These are phyloP conservation scores for Musca domestica DNA, from an alignment of 1,140 invertebrate genomes.

Conservation along the genomic window DNA sequence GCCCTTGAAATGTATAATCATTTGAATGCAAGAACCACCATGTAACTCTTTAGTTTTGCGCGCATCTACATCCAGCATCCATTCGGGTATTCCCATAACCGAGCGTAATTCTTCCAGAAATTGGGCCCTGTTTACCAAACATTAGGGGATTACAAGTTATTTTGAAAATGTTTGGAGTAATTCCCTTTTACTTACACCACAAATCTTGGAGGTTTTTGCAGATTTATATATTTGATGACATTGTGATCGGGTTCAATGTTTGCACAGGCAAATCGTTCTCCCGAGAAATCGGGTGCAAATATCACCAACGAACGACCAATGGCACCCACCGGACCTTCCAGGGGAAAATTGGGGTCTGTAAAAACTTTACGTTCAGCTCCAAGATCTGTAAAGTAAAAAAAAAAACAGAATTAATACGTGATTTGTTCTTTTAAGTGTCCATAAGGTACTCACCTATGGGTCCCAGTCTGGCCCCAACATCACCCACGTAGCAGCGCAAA, in stretches of 20 bases:
- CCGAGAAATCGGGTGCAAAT: constrained; percentile 69
- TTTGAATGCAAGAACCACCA: constrained; percentile 79
- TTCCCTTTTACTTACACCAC: constrained; percentile 68
- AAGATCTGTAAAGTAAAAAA: constrained; percentile 58
- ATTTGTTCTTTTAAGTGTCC: too few relatives aligned
- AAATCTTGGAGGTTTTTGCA: constrained; percentile 82
- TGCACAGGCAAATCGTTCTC: constrained; percentile 79
- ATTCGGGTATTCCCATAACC: constrained; percentile 83
- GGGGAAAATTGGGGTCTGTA: constrained; percentile 83
- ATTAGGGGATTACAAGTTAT: too few relatives aligned
- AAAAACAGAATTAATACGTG: neutral
- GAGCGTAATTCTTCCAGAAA: constrained; percentile 80
- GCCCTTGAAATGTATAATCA: constrained; percentile 84
- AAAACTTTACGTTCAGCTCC: constrained; percentile 76
- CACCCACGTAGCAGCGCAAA: constrained; percentile 89
- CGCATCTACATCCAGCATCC: constrained; percentile 84
- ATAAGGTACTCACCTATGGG: constrained; percentile 62
- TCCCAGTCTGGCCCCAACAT: constrained; percentile 80
- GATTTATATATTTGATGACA: constrained; percentile 86
- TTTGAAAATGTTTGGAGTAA: too few relatives aligned
- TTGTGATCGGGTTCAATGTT: constrained; percentile 89
- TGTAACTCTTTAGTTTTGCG: constrained; percentile 76
- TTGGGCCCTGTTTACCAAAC: constrained; percentile 69
- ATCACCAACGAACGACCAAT: constrained; percentile 85
- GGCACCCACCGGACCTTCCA: constrained; percentile 73